Evolutionary conservation across 2,113 vertebrate genomes (phyloP), one percentile per base, ranked within the genome.

Genomic region (Prietella phreatophila): DNA sequence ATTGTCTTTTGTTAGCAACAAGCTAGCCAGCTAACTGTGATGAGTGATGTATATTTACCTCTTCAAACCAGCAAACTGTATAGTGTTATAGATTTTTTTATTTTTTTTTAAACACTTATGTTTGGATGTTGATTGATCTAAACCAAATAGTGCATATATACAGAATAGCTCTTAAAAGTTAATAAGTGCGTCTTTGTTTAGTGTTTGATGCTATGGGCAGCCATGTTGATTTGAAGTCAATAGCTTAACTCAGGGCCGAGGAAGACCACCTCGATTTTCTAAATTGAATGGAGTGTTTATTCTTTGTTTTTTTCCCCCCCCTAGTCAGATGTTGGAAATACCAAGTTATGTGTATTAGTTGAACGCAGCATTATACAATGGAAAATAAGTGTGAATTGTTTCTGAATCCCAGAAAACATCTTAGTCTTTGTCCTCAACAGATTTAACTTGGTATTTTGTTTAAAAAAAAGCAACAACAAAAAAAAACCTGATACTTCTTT

Each of bases 361-460:
- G 36, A 42, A 22, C 3, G 4, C 71, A 27, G 73, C 22, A 14
- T 47, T 42, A 27, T 47, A 47, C 15, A 78, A 50, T 17, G 47
- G 22, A 53, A 79, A 79, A 50, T 27, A 55, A 19, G 50, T 50
- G 27, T 30, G 6, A 30, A 79, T 55, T 55, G 13, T 55, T 61
- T 63, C 36, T 63, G n/a, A 55, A 55, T 56, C 17, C 76, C 27
- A 80, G 47, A 80, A 11, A 42, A 75, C 39, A 0, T 25, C 22
- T 55, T 25, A 2, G 27, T 30, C 15, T 78, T 85, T 39, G 8
- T 60, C 15, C 27, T 85, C 25, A 25, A 76, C 22, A 85, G 58
- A 88, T 91, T 92, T 36, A 61, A 58, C 9, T 22, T 69, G 25
- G 56, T 36, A 39, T 42, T 61, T 63, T 65, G 61, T 63, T 63